Evolutionary conservation across 2,113 vertebrate genomes (phyloP).

Genomic region (Nicator chloris): DNA sequence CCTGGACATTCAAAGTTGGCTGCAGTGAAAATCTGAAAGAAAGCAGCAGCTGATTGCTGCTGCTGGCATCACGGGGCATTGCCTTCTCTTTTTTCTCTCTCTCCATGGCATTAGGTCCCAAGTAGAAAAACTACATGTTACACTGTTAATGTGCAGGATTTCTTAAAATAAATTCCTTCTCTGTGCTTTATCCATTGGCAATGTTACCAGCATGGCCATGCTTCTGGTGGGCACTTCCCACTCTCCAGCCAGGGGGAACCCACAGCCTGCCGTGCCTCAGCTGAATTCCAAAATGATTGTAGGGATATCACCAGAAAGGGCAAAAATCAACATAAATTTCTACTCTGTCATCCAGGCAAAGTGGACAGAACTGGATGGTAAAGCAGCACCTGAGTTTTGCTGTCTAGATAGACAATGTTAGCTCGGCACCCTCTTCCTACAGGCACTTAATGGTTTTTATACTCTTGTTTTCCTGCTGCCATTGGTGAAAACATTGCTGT

Average conservation of each 20-base stretch:
- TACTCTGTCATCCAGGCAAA: neutral
- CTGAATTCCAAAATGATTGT: neutral
- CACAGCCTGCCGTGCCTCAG: neutral
- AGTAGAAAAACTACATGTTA: rapidly evolving
- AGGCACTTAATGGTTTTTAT: neutral
- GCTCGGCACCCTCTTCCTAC: neutral
- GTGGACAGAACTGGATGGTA: neutral
- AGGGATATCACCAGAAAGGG: neutral
- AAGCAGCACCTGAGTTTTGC: neutral
- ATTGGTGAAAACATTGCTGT: neutral
- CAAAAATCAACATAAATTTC: neutral
- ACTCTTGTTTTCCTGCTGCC: neutral
- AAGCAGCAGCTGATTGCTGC: neutral
- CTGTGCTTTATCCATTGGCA: neutral
- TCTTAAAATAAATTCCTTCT: neutral
- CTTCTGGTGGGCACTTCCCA: neutral
- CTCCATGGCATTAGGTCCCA: neutral
- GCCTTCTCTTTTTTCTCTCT: neutral
- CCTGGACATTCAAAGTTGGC: neutral
- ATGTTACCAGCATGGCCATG: neutral
- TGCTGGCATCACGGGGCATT: neutral
- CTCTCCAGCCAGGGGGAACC: neutral
- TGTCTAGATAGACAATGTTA: neutral
- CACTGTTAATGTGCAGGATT: neutral
- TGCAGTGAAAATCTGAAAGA: neutral